Percentiles rank a stretch among this genome's conserved stretches.
Evolutionary conservation across 2,888 invertebrate genomes (phyloP).

Genomic region (Lumbricus terrestris): DNA sequence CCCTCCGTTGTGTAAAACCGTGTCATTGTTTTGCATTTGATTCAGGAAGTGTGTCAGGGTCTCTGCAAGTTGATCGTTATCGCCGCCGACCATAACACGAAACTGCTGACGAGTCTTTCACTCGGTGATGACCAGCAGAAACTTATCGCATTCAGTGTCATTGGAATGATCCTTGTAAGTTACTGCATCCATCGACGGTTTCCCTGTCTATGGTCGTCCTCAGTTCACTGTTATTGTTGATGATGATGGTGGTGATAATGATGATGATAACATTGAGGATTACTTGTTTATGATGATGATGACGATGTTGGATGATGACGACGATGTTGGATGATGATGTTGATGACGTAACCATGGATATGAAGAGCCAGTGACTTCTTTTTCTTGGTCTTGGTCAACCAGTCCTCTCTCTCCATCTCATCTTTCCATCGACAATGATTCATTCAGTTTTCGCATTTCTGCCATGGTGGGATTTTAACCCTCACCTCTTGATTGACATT

Average conservation of each 20-base stretch:
- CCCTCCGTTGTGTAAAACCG: neutral
- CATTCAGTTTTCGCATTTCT: too few relatives aligned
- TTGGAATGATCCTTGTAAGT: conserved; percentile 70
- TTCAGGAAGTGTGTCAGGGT: conserved; percentile 65
- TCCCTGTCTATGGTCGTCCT: neutral
- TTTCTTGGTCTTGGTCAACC: too few relatives aligned
- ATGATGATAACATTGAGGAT: too few relatives aligned
- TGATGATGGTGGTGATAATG: neutral
- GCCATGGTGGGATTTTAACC: too few relatives aligned
- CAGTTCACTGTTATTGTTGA: neutral
- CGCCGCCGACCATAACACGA: conserved; percentile 72
- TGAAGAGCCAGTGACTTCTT: too few relatives aligned
- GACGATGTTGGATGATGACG: too few relatives aligned
- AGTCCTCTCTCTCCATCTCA: too few relatives aligned
- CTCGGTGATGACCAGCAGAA: conserved; percentile 59
- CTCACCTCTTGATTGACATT: too few relatives aligned
- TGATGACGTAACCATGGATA: too few relatives aligned
- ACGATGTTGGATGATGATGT: too few relatives aligned
- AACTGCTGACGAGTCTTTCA: conserved; percentile 64
- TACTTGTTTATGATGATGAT: too few relatives aligned
- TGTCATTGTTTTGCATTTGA: neutral
- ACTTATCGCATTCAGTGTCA: conserved; percentile 67
- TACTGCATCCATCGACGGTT: neutral
- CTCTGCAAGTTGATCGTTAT: conserved; percentile 61
- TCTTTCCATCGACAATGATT: too few relatives aligned